Percentiles rank a stretch among this genome's conserved stretches.
Evolutionary conservation across 2,797 vertebrate species (phyloP).

Genomic region (Odontamblyopus rebecca): DNA sequence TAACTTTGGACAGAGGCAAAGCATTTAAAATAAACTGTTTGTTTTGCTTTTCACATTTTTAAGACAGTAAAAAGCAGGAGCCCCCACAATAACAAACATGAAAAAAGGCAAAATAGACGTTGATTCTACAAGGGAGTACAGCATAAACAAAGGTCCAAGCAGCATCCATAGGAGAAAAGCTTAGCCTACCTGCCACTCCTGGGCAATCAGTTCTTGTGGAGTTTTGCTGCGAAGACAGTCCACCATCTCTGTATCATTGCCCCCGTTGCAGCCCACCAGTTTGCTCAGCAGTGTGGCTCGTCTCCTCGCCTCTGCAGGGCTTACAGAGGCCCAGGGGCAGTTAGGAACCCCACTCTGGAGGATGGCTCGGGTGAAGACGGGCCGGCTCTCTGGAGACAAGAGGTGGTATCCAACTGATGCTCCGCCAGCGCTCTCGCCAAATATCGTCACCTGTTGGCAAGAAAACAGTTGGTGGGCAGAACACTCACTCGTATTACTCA

Average conservation of each 20-base stretch:
- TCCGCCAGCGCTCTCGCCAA: constrained; percentile 90
- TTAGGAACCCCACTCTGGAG: constrained; percentile 90
- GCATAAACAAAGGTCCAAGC: too few species aligned
- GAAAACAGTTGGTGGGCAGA: background rate
- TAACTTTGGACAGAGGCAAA: too few species aligned
- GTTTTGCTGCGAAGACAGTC: constrained; percentile 81
- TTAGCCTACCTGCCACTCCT: constrained; percentile 79
- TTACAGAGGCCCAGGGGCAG: constrained; percentile 87
- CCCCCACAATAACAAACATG: too few species aligned
- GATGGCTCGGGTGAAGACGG: constrained; percentile 84
- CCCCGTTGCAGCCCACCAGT: constrained; percentile 78
- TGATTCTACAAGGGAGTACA: too few species aligned
- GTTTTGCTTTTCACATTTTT: too few species aligned
- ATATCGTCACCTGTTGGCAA: constrained; percentile 83
- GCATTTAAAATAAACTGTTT: too few species aligned
- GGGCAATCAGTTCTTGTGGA: constrained; percentile 84
- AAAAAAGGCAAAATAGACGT: too few species aligned
- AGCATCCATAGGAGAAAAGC: background rate
- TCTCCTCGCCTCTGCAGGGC: constrained; percentile 82
- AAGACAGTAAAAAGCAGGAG: too few species aligned
- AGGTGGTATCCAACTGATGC: constrained; percentile 89
- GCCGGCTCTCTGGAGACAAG: constrained; percentile 82
- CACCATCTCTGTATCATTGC: constrained; percentile 85
- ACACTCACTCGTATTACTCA: background rate
- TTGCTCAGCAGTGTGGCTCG: constrained; percentile 79